Percentiles rank a stretch among this genome's conserved stretches.
phyloP scores from a whole-genome alignment of 2,113 vertebrate genomes.

The Manacus vitellinus region DNA sequence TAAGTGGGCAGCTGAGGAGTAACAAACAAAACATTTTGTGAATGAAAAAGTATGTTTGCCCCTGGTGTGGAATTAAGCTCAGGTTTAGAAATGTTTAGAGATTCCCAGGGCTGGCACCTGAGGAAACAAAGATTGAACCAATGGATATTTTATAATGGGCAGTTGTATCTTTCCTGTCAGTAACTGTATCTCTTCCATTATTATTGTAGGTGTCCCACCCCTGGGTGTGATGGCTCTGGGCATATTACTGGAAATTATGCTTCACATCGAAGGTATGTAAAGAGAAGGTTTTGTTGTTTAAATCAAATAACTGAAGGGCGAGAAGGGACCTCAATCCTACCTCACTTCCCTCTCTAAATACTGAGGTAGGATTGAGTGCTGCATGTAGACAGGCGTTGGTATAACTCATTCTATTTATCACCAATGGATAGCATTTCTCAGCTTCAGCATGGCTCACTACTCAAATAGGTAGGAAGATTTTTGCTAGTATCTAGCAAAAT shows the following conservation, averaged over 20 bases:
- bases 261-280: slow-evolving; percentile 94
- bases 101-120: neutral
- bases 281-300: neutral
- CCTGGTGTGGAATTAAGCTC: neutral
- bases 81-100: neutral
- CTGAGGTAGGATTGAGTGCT: neutral
- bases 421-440: neutral
- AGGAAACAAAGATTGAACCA: neutral
- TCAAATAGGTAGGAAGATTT: neutral
- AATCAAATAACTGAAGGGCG: neutral
- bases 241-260: slow-evolving; percentile 99
- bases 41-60: neutral
- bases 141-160: neutral
- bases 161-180: neutral
- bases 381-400: neutral
- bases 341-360: neutral
- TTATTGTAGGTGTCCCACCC: slow-evolving; percentile 93
- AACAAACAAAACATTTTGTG: neutral
- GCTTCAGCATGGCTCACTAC: neutral
- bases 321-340: neutral
- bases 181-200: slow-evolving; percentile 54
- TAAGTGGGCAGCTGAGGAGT: neutral
- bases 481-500: neutral
- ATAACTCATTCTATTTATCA: neutral
- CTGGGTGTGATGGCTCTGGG: slow-evolving; percentile 97